These are phyloP conservation scores for Paralinhomoeus sp. DNA, from an alignment of 2,888 invertebrate genomes.

Conservation along the genomic window DNA sequence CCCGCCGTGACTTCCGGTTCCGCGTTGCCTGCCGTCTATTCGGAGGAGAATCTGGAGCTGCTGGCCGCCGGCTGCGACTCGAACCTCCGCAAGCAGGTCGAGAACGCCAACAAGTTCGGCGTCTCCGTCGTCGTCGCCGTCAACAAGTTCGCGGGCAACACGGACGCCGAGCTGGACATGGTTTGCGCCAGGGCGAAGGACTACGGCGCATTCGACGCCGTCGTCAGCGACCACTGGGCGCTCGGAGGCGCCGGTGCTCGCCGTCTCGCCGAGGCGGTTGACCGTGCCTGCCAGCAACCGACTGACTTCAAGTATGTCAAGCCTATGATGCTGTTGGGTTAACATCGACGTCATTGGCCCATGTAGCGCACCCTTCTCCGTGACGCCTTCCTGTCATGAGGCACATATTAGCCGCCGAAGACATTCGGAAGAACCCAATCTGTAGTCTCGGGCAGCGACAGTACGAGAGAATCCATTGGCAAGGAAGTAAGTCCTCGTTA, in stretches of 20 bases:
- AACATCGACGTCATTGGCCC: too few species aligned
- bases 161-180: slow-evolving; percentile 53
- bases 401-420: too few species aligned
- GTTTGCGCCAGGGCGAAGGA: slow-evolving; percentile 41
- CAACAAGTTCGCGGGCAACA: slow-evolving; percentile 62
- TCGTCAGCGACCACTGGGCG: slow-evolving; percentile 65
- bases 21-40: slow-evolving; percentile 60
- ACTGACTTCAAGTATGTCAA: slow-evolving; percentile 32
- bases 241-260: slow-evolving; percentile 66
- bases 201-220: slow-evolving; percentile 64
- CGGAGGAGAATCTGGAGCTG: slow-evolving; percentile 52
- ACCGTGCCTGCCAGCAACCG: slow-evolving; percentile 41
- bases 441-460: too few species aligned
- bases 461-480: too few species aligned
- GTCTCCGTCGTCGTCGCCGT: slow-evolving; percentile 82
- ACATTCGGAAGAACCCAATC: too few species aligned
- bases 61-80: slow-evolving; percentile 53
- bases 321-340: not conserved
- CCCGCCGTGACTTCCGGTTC: slow-evolving; percentile 48
- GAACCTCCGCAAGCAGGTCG: slow-evolving; percentile 68
- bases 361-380: too few species aligned
- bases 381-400: too few species aligned
- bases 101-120: slow-evolving; percentile 64
- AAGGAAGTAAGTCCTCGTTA: too few species aligned
- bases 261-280: slow-evolving; percentile 62